Evolutionary conservation across 1,140 invertebrate species (phyloP).

Genomic region (Euglossa dilemma): DNA sequence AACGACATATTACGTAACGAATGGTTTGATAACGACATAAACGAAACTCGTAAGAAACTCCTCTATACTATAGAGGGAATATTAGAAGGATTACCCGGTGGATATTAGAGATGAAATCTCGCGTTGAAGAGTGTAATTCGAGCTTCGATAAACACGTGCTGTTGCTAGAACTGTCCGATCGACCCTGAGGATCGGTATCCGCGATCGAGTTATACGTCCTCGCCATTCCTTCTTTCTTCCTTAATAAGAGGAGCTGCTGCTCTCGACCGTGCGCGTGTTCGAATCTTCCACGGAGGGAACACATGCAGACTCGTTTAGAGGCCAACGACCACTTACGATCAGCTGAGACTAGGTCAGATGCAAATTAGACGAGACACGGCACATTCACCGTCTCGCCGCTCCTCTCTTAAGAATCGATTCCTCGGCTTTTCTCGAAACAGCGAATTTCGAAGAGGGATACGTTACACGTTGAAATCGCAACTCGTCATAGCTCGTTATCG

Average conservation of each 20-base stretch:
- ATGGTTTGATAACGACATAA: too few relatives aligned
- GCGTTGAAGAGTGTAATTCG: neutral
- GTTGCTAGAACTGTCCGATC: neutral
- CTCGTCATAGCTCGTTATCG: neutral
- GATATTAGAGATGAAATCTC: too few relatives aligned
- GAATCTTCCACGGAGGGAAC: neutral
- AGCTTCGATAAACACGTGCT: neutral
- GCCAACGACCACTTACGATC: constrained; percentile 63
- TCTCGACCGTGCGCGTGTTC: neutral
- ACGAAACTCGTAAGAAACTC: too few relatives aligned
- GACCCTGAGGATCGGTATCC: neutral
- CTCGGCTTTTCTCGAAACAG: neutral
- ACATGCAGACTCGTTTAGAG: constrained; percentile 33
- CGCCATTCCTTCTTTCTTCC: neutral
- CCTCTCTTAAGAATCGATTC: neutral
- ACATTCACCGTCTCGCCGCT: neutral
- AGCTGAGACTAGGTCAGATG: constrained; percentile 71
- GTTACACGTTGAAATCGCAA: too few relatives aligned
- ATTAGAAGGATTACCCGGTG: too few relatives aligned
- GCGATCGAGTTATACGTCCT: neutral
- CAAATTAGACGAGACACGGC: constrained; percentile 52
- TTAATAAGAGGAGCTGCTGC: constrained; percentile 2
- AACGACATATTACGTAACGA: too few relatives aligned
- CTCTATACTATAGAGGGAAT: too few relatives aligned
- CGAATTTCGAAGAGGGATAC: neutral